Evolutionary conservation across 2,113 vertebrate genomes (phyloP).

Genomic region (Crotalus helleri): DNA sequence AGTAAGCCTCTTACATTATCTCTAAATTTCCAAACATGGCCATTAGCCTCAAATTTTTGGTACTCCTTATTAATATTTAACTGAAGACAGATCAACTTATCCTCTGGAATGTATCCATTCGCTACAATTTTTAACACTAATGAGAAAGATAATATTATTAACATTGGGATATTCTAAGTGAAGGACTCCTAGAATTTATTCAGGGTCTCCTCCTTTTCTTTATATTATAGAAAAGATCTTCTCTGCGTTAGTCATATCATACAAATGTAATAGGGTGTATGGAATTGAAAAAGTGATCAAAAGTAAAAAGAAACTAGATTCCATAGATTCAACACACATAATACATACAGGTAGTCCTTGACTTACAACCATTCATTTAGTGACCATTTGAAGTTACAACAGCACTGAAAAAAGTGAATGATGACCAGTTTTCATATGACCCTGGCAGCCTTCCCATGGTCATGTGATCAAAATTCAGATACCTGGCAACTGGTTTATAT

Average conservation of each 20-base stretch:
- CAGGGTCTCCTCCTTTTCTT: neutral
- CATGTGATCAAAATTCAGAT: neutral
- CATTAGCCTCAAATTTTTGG: neutral
- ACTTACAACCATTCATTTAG: no score
- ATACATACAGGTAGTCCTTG: neutral
- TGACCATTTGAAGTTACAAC: no score
- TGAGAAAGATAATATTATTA: neutral
- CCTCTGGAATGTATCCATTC: neutral
- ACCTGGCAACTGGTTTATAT: no score
- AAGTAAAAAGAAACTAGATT: neutral
- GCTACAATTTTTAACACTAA: neutral
- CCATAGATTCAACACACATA: neutral
- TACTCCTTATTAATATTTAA: neutral
- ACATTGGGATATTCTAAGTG: no score
- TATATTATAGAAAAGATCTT: neutral
- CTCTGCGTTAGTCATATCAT: neutral
- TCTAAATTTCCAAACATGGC: neutral
- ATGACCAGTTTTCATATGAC: no score
- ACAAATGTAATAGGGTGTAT: neutral
- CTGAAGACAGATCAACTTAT: neutral
- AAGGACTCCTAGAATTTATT: no score
- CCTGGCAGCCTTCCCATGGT: neutral
- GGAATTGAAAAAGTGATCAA: neutral
- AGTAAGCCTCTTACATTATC: neutral
- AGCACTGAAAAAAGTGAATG: no score